Conservation (phyloP, 2,113 vertebrate species). For the Arvicanthis niloticus region DNA sequence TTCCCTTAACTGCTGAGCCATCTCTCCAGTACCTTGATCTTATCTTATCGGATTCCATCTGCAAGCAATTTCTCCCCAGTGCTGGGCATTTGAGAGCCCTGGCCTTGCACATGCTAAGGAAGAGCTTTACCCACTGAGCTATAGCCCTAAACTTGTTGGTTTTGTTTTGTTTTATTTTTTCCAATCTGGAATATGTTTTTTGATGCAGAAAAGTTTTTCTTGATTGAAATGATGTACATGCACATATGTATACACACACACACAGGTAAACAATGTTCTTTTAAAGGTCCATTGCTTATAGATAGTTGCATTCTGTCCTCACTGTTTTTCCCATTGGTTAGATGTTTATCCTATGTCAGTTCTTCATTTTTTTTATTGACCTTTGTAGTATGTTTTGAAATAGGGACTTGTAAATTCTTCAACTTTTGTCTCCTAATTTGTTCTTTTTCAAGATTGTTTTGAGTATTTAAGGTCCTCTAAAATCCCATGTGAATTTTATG, state of each 20-base stretch:
- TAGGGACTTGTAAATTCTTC: neutral
- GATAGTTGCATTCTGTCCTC: neutral
- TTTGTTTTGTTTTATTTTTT: no score
- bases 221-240: neutral
- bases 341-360: neutral
- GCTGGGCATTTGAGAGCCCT: neutral
- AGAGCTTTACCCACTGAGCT: neutral
- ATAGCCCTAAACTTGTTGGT: neutral
- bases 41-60: conserved; percentile 29
- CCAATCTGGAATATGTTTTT: neutral
- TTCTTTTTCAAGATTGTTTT: conserved; percentile 38
- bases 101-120: neutral
- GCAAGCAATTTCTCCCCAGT: neutral
- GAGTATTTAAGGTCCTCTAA: conserved; percentile 6
- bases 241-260: neutral
- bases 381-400: conserved; percentile 47
- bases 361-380: neutral
- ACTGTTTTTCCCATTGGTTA: neutral
- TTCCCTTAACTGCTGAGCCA: neutral
- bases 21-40: neutral
- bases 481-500: conserved; percentile 42
- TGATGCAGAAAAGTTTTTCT: neutral
- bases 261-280: neutral
- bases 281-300: neutral
- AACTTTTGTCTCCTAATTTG: neutral